Conservation (phyloP, 64 coral and sea anemone species). For the Trachythela sp. region DNA sequence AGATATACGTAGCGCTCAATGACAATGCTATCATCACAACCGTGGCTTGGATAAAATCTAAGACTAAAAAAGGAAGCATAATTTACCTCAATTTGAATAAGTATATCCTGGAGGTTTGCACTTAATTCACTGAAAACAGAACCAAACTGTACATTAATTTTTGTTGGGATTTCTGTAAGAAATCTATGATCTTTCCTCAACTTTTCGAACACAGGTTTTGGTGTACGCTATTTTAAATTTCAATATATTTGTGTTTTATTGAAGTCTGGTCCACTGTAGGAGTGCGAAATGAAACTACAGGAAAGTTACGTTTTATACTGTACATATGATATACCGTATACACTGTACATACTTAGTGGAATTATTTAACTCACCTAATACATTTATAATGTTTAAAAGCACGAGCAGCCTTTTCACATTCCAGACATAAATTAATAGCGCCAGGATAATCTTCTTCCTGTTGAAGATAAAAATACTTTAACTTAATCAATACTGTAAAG, state of each 20-base stretch:
- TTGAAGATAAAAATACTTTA: neutral
- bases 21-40: neutral
- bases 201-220: too few relatives aligned
- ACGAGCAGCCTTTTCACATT: slow-evolving; percentile 97
- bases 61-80: too few relatives aligned
- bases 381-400: slow-evolving; percentile 97
- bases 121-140: slow-evolving; percentile 76
- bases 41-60: too few relatives aligned
- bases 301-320: too few relatives aligned
- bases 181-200: too few relatives aligned
- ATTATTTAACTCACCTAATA: slow-evolving; percentile 52
- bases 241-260: too few relatives aligned
- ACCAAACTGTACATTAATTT: neutral
- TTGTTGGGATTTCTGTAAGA: neutral
- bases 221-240: too few relatives aligned
- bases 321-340: too few relatives aligned
- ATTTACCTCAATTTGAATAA: slow-evolving; percentile 97
- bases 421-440: slow-evolving; percentile 85
- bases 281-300: too few relatives aligned
- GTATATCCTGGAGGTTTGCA: slow-evolving; percentile 90
- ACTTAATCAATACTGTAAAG: too few relatives aligned
- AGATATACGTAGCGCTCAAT: too few relatives aligned
- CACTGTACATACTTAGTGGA: neutral
- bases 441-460: slow-evolving; percentile 98
- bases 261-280: too few relatives aligned